A percentile compares a stretch with the other conserved stretches of the same genome.
Evolutionary conservation across 2,797 vertebrate genomes (phyloP).

Genomic region (Rhyacichthys aspro): DNA sequence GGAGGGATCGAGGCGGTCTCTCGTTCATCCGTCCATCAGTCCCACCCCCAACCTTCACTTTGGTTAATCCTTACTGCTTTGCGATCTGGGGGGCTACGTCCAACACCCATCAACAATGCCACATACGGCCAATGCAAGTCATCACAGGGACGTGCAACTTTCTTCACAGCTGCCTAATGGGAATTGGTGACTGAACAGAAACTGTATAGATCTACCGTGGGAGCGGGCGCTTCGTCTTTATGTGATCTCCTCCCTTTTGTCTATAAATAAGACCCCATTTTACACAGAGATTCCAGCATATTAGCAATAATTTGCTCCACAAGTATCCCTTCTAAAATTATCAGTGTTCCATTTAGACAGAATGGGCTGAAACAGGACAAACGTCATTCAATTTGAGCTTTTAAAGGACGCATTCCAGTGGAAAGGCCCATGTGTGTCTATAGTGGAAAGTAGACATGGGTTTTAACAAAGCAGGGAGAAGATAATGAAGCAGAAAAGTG

Average conservation of each 20-base stretch:
- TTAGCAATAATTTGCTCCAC: background rate
- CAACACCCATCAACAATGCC: conserved; percentile 57
- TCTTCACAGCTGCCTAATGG: conserved; percentile 35
- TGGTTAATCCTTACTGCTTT: conserved; percentile 69
- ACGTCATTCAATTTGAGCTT: conserved; percentile 1
- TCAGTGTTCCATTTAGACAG: background rate
- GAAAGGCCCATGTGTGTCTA: background rate
- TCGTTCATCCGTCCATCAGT: conserved; percentile 71
- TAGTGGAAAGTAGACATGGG: no score
- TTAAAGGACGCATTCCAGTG: background rate
- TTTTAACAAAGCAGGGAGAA: no score
- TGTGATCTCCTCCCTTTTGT: conserved; percentile 88
- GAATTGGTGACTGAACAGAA: conserved; percentile 28
- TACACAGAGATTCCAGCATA: conserved; percentile 3
- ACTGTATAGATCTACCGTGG: conserved; percentile 83
- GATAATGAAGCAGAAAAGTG: no score
- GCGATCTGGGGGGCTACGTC: conserved; percentile 62
- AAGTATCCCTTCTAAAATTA: background rate
- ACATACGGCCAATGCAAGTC: conserved; percentile 46
- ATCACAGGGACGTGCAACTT: conserved; percentile 47
- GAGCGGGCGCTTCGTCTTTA: conserved; percentile 89
- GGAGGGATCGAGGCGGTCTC: conserved; percentile 64
- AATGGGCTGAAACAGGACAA: background rate
- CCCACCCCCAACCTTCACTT: conserved; percentile 48
- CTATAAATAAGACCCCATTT: conserved; percentile 3